These are phyloP conservation scores for Synergus gifuensis DNA, from an alignment of 2,888 invertebrate species.

Conservation along the genomic window DNA sequence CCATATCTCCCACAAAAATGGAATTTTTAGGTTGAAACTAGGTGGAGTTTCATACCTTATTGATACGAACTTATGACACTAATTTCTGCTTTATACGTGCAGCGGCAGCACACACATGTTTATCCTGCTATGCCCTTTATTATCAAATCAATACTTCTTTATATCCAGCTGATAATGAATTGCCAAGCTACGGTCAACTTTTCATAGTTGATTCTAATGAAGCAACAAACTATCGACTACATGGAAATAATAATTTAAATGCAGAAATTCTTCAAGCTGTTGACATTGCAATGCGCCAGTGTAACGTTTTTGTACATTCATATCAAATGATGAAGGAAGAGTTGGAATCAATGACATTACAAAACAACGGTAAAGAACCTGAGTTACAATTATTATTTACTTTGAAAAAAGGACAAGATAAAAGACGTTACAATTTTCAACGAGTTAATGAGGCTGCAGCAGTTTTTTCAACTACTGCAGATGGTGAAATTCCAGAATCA, in stretches of 20 bases:
- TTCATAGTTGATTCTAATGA: constrained; percentile 55
- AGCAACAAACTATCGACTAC: constrained; percentile 47
- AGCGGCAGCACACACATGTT: too few relatives aligned
- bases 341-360: constrained; percentile 21
- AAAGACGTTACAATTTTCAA: constrained; percentile 55
- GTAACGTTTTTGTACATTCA: constrained; percentile 50
- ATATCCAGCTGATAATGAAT: constrained; percentile 41
- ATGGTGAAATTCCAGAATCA: constrained; percentile 57
- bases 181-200: background rate
- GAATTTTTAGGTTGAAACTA: too few relatives aligned
- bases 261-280: constrained; percentile 40
- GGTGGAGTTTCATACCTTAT: too few relatives aligned
- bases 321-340: constrained; percentile 55
- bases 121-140: too few relatives aligned
- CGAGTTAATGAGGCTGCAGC: constrained; percentile 56
- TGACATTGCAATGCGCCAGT: constrained; percentile 50
- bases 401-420: constrained; percentile 52
- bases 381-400: constrained; percentile 52
- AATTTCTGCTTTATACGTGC: too few relatives aligned
- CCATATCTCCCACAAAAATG: too few relatives aligned
- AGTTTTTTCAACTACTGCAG: constrained; percentile 52
- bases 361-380: constrained; percentile 15
- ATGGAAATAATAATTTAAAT: constrained; percentile 42
- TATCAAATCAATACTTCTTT: background rate
- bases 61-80: too few relatives aligned